Conservation (phyloP, 53 echinoderm and acorn worm genomes). For the Stichopus horrens region DNA sequence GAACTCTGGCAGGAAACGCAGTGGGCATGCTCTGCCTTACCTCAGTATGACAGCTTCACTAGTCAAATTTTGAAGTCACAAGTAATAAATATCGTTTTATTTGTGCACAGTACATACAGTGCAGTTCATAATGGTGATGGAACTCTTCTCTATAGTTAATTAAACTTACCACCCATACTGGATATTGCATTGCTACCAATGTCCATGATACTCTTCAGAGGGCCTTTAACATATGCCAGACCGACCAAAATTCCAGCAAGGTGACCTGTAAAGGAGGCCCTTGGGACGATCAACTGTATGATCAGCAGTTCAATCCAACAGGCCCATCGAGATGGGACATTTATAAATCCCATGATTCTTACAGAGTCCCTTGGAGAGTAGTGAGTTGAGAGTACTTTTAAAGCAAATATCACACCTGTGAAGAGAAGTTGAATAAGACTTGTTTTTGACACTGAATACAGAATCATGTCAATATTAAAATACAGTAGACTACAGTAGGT, state of each 20-base stretch:
- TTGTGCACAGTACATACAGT: no score
- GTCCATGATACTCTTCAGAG: constrained; percentile 82
- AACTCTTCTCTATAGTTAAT: no score
- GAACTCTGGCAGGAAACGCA: no score
- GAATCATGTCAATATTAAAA: no score
- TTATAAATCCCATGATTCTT: constrained; percentile 83
- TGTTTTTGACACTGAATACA: no score
- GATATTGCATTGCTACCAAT: constrained; percentile 47
- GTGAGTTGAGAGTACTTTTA: constrained; percentile 88
- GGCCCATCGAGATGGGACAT: constrained; percentile 90
- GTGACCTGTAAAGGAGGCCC: constrained; percentile 94
- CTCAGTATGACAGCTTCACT: no score
- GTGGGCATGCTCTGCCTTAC: no score
- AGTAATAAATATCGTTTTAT: no score
- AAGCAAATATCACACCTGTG: constrained; percentile 87
- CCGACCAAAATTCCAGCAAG: constrained; percentile 95
- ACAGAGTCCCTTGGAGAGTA: constrained; percentile 83
- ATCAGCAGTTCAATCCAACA: constrained; percentile 95
- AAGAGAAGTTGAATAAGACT: background rate
- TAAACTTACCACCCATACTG: constrained; percentile 19
- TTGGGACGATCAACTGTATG: constrained; percentile 83
- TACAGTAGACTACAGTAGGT: no score
- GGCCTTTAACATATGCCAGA: constrained; percentile 84
- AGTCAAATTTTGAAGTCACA: no score
- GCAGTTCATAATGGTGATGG: no score